These are phyloP conservation scores for Sesia apiformis DNA, from an alignment of 2,888 invertebrate species.

Conservation along the genomic window DNA sequence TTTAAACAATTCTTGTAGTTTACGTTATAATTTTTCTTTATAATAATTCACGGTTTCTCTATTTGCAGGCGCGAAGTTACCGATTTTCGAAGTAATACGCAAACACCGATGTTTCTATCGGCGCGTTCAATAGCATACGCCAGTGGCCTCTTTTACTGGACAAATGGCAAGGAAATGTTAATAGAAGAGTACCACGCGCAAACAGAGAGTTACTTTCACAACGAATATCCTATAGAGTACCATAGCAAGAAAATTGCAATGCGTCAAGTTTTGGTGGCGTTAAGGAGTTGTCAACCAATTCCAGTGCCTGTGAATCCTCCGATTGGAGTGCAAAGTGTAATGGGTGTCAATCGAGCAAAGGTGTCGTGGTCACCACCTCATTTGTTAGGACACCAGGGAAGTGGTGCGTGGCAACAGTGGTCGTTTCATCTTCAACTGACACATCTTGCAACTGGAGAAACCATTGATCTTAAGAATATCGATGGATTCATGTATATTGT, in stretches of 20 bases:
- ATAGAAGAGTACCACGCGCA: constrained; percentile 85
- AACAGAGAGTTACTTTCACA: constrained; percentile 84
- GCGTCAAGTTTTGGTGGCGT: constrained; percentile 66
- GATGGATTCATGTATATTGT: constrained; percentile 78
- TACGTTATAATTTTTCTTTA: background rate
- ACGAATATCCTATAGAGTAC: constrained; percentile 77
- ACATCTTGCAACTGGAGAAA: constrained; percentile 50
- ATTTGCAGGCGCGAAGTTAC: constrained; percentile 77
- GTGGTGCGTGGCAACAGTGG: constrained; percentile 82
- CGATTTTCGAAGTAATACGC: constrained; percentile 83
- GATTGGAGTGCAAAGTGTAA: constrained; percentile 84
- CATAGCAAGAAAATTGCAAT: constrained; percentile 50
- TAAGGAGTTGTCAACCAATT: constrained; percentile 83
- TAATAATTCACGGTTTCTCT: background rate
- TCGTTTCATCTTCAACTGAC: constrained; percentile 83
- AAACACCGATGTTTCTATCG: constrained; percentile 81
- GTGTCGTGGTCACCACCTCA: constrained; percentile 89
- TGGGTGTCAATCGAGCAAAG: constrained; percentile 83
- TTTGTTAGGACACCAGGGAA: constrained; percentile 82
- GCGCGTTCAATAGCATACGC: constrained; percentile 85
- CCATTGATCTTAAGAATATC: constrained; percentile 57
- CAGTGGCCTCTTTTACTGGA: constrained; percentile 90
- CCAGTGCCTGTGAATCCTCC: constrained; percentile 88
- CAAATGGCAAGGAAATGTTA: constrained; percentile 83
- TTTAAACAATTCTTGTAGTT: background rate